Evolutionary conservation across 37 sponge, comb jelly and placozoan species (phyloP).

Genomic region (Aphrocallistes beatrix): DNA sequence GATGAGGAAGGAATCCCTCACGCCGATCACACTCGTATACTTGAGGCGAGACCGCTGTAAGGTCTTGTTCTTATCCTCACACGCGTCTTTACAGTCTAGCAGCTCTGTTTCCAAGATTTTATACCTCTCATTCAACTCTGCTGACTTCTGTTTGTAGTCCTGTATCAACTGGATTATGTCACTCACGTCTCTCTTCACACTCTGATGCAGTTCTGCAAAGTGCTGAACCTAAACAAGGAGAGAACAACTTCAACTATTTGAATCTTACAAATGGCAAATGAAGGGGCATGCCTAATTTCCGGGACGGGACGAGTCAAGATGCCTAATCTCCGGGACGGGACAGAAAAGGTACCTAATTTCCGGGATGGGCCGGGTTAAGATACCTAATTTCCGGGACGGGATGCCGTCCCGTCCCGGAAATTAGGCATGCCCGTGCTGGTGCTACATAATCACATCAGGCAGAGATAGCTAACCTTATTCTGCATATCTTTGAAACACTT

Average conservation of each 20-base stretch:
- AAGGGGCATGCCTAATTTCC: no score
- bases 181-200: background rate
- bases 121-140: slow-evolving; percentile 80
- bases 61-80: slow-evolving; percentile 22
- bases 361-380: no score
- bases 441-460: no score
- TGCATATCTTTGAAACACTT: background rate
- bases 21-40: slow-evolving; percentile 40
- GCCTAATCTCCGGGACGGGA: no score
- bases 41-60: slow-evolving; percentile 51
- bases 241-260: no score
- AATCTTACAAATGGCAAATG: no score
- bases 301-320: no score
- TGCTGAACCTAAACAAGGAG: background rate
- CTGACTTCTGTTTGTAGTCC: slow-evolving; percentile 28
- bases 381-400: no score
- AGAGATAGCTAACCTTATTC: background rate
- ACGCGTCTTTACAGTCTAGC: slow-evolving; percentile 15
- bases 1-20: slow-evolving; percentile 57
- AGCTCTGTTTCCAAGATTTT: slow-evolving; percentile 77
- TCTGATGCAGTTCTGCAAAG: slow-evolving; percentile 8
- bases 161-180: background rate
- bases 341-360: no score
- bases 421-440: no score
- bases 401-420: no score